These are phyloP conservation scores for Rotaria sp. DNA, from an alignment of 2,888 invertebrate species.

Conservation along the genomic window DNA sequence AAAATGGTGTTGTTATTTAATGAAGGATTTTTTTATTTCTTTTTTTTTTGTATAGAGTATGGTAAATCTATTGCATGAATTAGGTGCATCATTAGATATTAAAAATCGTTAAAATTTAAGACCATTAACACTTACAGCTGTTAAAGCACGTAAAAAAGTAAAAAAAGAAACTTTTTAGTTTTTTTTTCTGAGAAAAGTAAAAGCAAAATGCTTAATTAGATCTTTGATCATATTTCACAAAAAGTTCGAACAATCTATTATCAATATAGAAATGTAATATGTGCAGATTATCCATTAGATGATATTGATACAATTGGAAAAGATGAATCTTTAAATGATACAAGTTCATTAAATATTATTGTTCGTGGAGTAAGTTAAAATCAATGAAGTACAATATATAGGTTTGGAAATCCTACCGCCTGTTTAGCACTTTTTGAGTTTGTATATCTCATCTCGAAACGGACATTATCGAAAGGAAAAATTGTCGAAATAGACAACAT, in stretches of 20 bases:
- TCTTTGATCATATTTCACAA: constrained; percentile 93
- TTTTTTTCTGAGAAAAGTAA: too few species aligned
- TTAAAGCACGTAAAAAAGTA: constrained; percentile 75
- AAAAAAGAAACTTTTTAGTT: constrained; percentile 31
- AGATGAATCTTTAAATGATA: constrained; percentile 35
- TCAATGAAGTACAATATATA: too few species aligned
- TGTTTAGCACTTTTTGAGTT: too few species aligned
- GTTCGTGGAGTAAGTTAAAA: constrained; percentile 28
- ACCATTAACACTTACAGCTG: constrained; percentile 83
- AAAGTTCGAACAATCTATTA: constrained; percentile 91
- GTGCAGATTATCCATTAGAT: constrained; percentile 87
- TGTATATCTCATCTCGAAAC: too few species aligned
- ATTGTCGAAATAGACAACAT: too few species aligned
- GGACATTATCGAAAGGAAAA: too few species aligned
- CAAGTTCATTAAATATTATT: constrained; percentile 37
- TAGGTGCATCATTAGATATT: constrained; percentile 76
- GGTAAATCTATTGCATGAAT: constrained; percentile 87
- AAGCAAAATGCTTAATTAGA: constrained; percentile 51
- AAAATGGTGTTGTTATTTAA: too few species aligned
- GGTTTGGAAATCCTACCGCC: too few species aligned
- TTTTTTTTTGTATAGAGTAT: constrained; percentile 62
- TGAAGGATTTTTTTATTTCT: neutral
- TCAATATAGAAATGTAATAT: constrained; percentile 88
- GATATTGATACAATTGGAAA: constrained; percentile 63
- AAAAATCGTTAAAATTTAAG: constrained; percentile 79